phyloP scores from a whole-genome alignment of 2,113 vertebrate genomes.

The Meles meles region DNA sequence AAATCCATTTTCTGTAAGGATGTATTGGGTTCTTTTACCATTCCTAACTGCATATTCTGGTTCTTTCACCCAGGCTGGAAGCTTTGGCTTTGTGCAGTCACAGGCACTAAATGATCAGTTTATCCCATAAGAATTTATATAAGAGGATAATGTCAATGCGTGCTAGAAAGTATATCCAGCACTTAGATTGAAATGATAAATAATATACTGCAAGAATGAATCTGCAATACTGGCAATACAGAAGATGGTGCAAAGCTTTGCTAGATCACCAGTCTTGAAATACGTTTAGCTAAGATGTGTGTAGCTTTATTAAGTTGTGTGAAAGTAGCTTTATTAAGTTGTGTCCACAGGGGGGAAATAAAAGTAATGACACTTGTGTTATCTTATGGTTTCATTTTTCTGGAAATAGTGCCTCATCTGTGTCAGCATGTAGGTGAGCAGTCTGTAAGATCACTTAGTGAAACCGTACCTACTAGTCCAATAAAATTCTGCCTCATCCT shows the following conservation, averaged over 20 bases:
- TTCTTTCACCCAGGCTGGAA: background rate
- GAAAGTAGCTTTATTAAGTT: conserved; percentile 26
- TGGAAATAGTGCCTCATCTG: background rate
- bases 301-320: conserved; percentile 17
- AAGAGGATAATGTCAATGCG: background rate
- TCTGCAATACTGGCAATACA: background rate
- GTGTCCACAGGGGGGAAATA: too few species aligned
- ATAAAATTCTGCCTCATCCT: background rate
- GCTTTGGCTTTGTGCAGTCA: background rate
- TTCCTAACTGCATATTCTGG: background rate
- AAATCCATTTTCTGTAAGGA: background rate
- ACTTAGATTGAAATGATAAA: conserved; percentile 10
- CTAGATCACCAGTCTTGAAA: background rate
- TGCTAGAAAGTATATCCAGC: background rate
- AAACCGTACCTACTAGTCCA: background rate
- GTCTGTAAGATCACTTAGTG: background rate
- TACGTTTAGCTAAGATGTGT: background rate
- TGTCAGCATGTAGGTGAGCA: background rate
- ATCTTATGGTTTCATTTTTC: background rate
- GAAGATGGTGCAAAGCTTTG: background rate
- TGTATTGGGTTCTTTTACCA: background rate
- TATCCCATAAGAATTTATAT: background rate
- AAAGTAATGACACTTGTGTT: background rate
- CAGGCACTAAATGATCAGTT: background rate
- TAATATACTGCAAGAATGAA: background rate